phyloP scores from a whole-genome alignment of 2,797 vertebrate species.

The Cossypha niveicapilla region DNA sequence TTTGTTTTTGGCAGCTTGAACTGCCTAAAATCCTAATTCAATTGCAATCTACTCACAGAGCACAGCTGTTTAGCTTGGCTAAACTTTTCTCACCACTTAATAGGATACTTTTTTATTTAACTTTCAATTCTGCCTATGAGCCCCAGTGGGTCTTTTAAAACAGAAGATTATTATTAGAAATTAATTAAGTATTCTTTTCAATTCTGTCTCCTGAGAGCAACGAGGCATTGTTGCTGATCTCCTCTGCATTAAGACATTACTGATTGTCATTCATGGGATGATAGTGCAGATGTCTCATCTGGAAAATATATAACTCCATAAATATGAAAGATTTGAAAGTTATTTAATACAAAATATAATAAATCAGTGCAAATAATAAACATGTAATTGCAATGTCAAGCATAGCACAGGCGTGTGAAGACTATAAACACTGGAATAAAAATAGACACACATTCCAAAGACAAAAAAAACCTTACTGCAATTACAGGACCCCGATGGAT shows the following conservation, averaged over 20 bases:
- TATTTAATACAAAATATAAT: slow-evolving; percentile 37
- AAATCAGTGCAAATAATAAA: slow-evolving; percentile 45
- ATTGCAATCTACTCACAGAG: slow-evolving; percentile 6
- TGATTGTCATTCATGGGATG: slow-evolving; percentile 46
- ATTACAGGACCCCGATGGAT: neutral
- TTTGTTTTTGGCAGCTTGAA: slow-evolving; percentile 29
- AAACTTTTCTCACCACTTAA: slow-evolving; percentile 44
- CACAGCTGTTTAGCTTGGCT: slow-evolving; percentile 40
- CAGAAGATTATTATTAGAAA: slow-evolving; percentile 71
- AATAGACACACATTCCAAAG: neutral
- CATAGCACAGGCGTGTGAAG: neutral
- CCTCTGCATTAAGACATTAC: slow-evolving; percentile 58
- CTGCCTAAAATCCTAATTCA: slow-evolving; percentile 36
- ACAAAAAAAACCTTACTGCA: neutral
- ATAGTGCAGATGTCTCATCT: neutral
- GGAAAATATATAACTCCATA: slow-evolving; percentile 42
- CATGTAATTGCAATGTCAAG: slow-evolving; percentile 20
- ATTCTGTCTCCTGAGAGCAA: slow-evolving; percentile 43
- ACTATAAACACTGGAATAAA: neutral
- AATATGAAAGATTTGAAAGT: slow-evolving; percentile 42
- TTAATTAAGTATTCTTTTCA: slow-evolving; percentile 71
- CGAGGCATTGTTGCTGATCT: slow-evolving; percentile 43
- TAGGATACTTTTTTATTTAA: slow-evolving; percentile 63
- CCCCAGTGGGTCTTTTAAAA: slow-evolving; percentile 55
- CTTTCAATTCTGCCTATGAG: slow-evolving; percentile 51